Percentiles rank a stretch among this genome's conserved stretches.
Evolutionary conservation across 2,888 invertebrate genomes (phyloP).

Genomic region (Perithous albicinctus): DNA sequence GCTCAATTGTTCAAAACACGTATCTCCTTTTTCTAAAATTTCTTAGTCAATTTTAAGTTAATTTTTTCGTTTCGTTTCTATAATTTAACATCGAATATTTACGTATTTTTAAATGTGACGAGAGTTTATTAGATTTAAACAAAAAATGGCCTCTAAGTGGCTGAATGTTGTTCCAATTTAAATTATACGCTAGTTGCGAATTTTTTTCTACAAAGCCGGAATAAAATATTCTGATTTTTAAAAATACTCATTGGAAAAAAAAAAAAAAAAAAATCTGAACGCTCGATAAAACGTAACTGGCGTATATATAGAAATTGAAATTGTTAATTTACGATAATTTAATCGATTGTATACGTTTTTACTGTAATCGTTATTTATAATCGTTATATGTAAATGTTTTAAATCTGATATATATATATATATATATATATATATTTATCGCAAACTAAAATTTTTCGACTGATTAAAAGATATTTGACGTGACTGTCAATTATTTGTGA

Average conservation of each 20-base stretch:
- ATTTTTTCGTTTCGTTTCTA: neutral
- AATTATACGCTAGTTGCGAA: neutral
- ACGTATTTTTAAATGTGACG: neutral
- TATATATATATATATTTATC: slow-evolving; percentile 30
- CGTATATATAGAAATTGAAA: neutral
- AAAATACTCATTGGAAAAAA: neutral
- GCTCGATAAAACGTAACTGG: neutral
- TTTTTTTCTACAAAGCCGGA: neutral
- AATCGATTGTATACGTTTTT: slow-evolving; percentile 24
- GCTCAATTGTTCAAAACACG: slow-evolving; percentile 24
- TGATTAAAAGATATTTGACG: slow-evolving; percentile 46
- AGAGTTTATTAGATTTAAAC: neutral
- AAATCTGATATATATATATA: no score
- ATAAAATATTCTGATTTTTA: neutral
- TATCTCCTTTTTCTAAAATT: neutral
- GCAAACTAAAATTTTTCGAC: slow-evolving; percentile 40
- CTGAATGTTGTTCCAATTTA: neutral
- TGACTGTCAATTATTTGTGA: slow-evolving; percentile 60
- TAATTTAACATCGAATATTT: neutral
- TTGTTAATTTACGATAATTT: neutral
- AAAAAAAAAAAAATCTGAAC: neutral
- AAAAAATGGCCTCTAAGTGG: slow-evolving; percentile 5
- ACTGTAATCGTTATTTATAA: slow-evolving; percentile 26
- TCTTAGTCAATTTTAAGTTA: neutral
- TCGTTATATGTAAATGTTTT: slow-evolving; percentile 24